Evolutionary conservation across 2,888 invertebrate genomes (phyloP), one percentile per base, ranked within the genome.

Genomic region (Drosophila acutilabella): DNA sequence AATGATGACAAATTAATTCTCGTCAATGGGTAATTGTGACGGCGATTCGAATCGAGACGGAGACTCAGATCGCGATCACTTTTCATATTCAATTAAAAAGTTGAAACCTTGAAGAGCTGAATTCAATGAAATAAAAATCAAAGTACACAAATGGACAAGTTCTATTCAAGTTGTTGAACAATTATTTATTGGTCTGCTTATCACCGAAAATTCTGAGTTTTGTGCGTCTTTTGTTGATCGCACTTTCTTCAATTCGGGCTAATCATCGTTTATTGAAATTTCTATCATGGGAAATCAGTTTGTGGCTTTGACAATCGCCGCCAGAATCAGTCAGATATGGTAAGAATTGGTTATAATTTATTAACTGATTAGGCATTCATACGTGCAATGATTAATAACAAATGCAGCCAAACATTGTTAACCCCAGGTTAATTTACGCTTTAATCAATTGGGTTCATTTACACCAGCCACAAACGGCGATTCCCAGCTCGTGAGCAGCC

Each of bases 401-500:
- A 87, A 75, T 65, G 80, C 86, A 77, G 74, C 72, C 85, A 89
- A 87, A 84, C 85, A 86, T 82, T 88, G 88, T 89, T 88, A 85
- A 89, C 86, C 86, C 67, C 70, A 80, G 86, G 89, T 85, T 85
- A 87, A 87, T 89, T 88, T 82, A 81, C 85, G 88, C 87, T 87
- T 88, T 81, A 88, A 89, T 89, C 88, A 89, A 88, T 89, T 90
- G 88, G 84, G 87, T 88, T 87, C 85, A 85, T 86, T 88, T 83
- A 86, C 88, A 88, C 87, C 83, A 78, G 60, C 61, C 62, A 56
- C 62, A 59, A 50, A 50, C 36, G 30, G 16, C 44, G 16, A 30
- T 54, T 42, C 33, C 41, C 54, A 78, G 57, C 60, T 78, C 79
- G 79, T 88, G 86, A 85, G 51, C 58, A 47, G 66, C 86, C 82